These are phyloP conservation scores for Cervus canadensis DNA, from an alignment of 2,113 vertebrate species.

Conservation along the genomic window DNA sequence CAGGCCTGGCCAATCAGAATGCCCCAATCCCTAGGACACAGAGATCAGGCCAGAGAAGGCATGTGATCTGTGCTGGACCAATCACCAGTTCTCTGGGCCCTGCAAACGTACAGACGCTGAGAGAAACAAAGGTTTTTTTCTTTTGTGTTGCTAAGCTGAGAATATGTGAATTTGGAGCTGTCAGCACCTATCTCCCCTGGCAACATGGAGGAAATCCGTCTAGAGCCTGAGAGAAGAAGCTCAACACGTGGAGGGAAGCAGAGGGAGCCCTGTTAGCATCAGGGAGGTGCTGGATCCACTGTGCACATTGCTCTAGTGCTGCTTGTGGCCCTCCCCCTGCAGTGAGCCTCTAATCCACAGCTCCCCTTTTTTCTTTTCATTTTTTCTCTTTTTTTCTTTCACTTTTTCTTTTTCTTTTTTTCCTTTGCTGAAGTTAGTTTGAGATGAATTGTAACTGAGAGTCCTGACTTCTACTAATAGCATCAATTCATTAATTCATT, in stretches of 20 bases:
- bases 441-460: background rate
- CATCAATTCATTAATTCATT: background rate
- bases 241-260: background rate
- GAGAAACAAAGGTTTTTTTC: background rate
- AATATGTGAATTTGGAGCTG: conserved; percentile 37
- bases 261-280: background rate
- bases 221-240: conserved; percentile 1
- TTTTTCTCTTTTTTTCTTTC: background rate
- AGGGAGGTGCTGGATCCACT: background rate
- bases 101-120: background rate
- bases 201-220: conserved; percentile 54
- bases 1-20: background rate
- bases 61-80: background rate
- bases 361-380: background rate
- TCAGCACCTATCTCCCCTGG: conserved; percentile 51
- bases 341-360: background rate
- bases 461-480: background rate
- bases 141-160: conserved; percentile 41
- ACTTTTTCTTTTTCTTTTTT: no score
- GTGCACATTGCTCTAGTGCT: background rate
- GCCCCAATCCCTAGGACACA: background rate
- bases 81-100: background rate
- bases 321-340: background rate
- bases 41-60: background rate
- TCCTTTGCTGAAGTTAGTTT: background rate